Evolutionary conservation across 2,113 vertebrate genomes (phyloP).

Genomic region (Corythornis madagascariensis): DNA sequence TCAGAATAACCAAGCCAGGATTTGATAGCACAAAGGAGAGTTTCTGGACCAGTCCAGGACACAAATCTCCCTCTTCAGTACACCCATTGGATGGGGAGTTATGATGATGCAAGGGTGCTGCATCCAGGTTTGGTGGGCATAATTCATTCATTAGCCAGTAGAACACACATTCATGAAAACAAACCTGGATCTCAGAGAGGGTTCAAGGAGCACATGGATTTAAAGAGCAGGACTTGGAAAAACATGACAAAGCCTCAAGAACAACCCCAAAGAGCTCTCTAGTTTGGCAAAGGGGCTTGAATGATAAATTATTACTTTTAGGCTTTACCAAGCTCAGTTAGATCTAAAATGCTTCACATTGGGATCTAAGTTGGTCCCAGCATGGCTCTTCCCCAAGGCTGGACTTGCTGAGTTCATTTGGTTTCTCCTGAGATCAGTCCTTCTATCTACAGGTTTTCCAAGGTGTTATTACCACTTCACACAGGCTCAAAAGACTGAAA

Average conservation of each 20-base stretch:
- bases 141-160: too few relatives aligned
- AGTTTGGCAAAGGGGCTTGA: too few relatives aligned
- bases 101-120: neutral
- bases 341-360: too few relatives aligned
- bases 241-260: neutral
- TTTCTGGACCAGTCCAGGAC: neutral
- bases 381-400: too few relatives aligned
- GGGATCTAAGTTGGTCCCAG: too few relatives aligned
- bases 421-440: neutral
- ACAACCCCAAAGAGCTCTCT: neutral
- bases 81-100: fast-evolving
- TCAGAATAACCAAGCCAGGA: neutral
- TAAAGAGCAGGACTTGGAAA: neutral
- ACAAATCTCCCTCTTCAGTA: neutral
- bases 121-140: neutral
- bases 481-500: neutral
- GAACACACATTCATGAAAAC: too few relatives aligned
- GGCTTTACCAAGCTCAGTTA: too few relatives aligned
- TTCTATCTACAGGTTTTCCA: neutral
- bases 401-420: too few relatives aligned
- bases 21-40: neutral
- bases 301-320: too few relatives aligned
- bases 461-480: neutral
- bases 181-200: neutral
- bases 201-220: neutral